Evolutionary conservation across 1,140 invertebrate species (phyloP), one percentile per base, ranked within the genome.

Genomic region (Thalassaphorura encarpata): DNA sequence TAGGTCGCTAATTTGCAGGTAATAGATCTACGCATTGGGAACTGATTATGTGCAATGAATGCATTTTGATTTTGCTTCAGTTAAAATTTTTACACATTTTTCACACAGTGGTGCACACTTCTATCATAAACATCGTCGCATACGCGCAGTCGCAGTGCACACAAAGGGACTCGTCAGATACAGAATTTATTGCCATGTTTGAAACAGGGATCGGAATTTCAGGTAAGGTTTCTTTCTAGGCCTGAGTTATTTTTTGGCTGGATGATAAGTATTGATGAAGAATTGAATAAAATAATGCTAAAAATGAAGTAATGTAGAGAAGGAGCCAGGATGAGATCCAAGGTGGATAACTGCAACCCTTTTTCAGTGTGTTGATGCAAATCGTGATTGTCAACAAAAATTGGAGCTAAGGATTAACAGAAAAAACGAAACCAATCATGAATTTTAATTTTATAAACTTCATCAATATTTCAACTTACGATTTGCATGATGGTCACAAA

Each of bases 321-420:
- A 92, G 85, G 31, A 94, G 79, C 4, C 87, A 85, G 71, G 89
- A 91, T 68, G 93, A 87, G 88, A 95, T 93, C 89, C 90, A 94
- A 23, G 87, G 69, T 0, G 91, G 90, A 69, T 93, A 94, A 56
- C 85, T 83, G 72, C 91, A 95, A 47, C 84, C 82, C 0, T 81
- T 82, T 54, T 81, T 74, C 54, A 95, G 82, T 18, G 87, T 88
- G 68, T 90, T 87, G 21, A 84, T 75, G 15, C 89, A 89, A 52
- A 93, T 78, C 54, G 85, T 73, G 47, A 93, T 76, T 29, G 88
- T 89, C 61, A 81, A 81, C 1, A 85, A 84, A 73, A 94, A 95
- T 73, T 95, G 89, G 61, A 89, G 83, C 80, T 82, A 68, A n/a
- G n/a, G n/a, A n/a, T 26, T 71, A 73, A 48, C 46, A 67, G 66